phyloP scores from a whole-genome alignment of 2,888 invertebrate species.

The Lymantria dispar region DNA sequence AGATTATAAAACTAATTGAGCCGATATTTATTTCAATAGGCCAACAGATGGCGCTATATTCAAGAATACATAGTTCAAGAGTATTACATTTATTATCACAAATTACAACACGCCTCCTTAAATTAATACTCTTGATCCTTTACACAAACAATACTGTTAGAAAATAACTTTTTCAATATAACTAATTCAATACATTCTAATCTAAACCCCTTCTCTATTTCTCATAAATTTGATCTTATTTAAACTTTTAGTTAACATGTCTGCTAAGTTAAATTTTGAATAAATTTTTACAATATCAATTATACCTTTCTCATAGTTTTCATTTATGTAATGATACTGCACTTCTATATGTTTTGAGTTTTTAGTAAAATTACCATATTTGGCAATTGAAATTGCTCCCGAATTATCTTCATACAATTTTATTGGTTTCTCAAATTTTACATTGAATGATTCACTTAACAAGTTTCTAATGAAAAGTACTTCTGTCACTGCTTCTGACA shows the following conservation, averaged over 20 bases:
- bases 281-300: constrained; percentile 36
- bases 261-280: constrained; percentile 23
- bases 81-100: too few species aligned
- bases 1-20: too few species aligned
- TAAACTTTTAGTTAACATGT: constrained; percentile 25
- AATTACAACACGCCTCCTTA: constrained; percentile 1
- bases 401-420: constrained; percentile 5
- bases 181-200: not conserved
- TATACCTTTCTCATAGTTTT: constrained; percentile 26
- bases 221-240: constrained; percentile 3
- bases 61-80: too few species aligned
- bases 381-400: not conserved
- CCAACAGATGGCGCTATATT: too few species aligned
- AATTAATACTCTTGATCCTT: not conserved
- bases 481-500: constrained; percentile 34
- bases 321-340: constrained; percentile 16
- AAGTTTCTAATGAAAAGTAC: constrained; percentile 3
- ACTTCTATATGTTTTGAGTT: constrained; percentile 29
- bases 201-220: not conserved
- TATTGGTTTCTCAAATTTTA: constrained; percentile 16
- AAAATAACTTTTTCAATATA: too few species aligned
- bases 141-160: too few species aligned
- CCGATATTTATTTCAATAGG: too few species aligned
- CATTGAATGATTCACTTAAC: constrained; percentile 18
- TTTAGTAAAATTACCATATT: constrained; percentile 13